Percentiles rank a stretch among this genome's conserved stretches.
Conservation (phyloP, 1,140 invertebrate genomes). For the Yoshiicerus persimilis region DNA sequence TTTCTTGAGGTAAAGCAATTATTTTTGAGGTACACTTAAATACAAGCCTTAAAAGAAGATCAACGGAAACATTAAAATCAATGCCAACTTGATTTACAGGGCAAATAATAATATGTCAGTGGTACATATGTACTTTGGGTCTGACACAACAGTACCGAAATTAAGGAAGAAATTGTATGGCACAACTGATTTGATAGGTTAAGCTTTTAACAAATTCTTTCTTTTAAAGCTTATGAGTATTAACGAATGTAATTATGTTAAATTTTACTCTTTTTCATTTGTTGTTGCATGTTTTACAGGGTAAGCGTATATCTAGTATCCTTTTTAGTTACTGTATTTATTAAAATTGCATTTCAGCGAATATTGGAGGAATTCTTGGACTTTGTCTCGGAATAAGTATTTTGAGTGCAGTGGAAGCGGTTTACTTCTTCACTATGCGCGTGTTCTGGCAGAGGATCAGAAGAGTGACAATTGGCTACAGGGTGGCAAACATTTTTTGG, state of each 20-base stretch:
- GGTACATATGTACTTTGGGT: conserved; percentile 40
- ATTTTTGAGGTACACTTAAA: too few species aligned
- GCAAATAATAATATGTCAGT: conserved; percentile 28
- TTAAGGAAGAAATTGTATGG: conserved; percentile 36
- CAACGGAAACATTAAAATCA: background rate
- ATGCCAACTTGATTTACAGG: background rate
- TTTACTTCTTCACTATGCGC: conserved; percentile 69
- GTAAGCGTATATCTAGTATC: too few species aligned
- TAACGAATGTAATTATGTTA: too few species aligned
- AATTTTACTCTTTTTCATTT: too few species aligned
- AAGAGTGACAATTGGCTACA: background rate
- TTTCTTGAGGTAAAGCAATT: too few species aligned
- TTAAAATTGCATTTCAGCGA: conserved; percentile 63
- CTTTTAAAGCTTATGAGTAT: background rate
- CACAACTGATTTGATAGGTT: conserved; percentile 37
- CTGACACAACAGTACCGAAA: conserved; percentile 36
- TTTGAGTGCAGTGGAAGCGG: conserved; percentile 70
- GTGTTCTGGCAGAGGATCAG: background rate
- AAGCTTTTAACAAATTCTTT: background rate
- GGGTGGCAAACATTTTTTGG: background rate
- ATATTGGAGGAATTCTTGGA: conserved; percentile 73
- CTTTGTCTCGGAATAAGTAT: conserved; percentile 79
- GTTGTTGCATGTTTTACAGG: background rate
- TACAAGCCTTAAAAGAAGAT: too few species aligned
- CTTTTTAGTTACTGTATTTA: background rate